Evolutionary conservation across 1,140 invertebrate species (phyloP), one percentile per base, ranked within the genome.

Genomic region (Cydia splendana): DNA sequence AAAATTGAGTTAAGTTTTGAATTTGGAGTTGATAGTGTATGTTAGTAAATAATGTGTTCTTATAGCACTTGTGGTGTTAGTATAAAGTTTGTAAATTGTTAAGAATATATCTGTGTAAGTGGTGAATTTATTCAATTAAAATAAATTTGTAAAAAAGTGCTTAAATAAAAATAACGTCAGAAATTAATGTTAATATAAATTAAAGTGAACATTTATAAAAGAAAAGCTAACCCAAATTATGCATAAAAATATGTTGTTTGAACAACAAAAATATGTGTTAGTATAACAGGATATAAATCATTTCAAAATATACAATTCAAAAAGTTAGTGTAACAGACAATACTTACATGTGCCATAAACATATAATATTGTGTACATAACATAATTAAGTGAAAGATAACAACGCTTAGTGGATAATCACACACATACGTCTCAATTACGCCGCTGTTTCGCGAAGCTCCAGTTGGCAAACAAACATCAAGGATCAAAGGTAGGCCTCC

Each of bases 401-500:
- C 57, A 62, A n/a, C 24, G 20, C n/a, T 62, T n/a, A 38, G n/a
- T 71, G 65, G 15, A 53, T 53, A 53, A 53, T 51, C 48, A 51
- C 1, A 71, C 67, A 71, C 45, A 71, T 69, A 71, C 67, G 57
- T 62, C 9, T 62, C 7, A 45, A 71, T 71, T 71, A 71, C 7
- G 2, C 2, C 18, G 67, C 45, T 71, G 67, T 42, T 38, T 9
- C 18, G 30, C 28, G 30, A 71, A 20, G 30, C 28, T 10, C 18
- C 15, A 71, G 67, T 71, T 42, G 18, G 34, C 38, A 71, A 71
- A 38, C 34, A 71, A n/a, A 15, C n/a, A 38, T 69, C 65, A 34
- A 71, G 45, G 67, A 38, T 69, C 65, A 34, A 71, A 71, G 67
- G 67, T 71, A 71, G 45, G 67, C 67, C 65, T 38, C 6, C 28